Evolutionary conservation across 1,140 invertebrate genomes (phyloP), one percentile per base, ranked within the genome.

Genomic region (Eciton burchellii): DNA sequence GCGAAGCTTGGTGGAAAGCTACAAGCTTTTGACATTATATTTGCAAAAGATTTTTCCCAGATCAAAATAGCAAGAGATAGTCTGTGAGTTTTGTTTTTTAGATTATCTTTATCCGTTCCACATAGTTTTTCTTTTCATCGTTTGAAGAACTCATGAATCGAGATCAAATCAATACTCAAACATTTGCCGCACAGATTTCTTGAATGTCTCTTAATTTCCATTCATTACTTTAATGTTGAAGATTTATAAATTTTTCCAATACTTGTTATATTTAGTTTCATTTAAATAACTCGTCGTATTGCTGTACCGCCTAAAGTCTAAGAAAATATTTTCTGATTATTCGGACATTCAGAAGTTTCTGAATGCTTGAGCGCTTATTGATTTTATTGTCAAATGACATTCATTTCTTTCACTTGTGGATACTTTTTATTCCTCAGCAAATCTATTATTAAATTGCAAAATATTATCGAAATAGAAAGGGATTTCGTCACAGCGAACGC

Each of bases 41-140:
- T 11, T 19, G 19, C 26, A 29, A 24, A 43, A 19, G 47, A 21
- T 52, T 72, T 35, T 45, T 11, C 21, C 21, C 54, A 47, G 52
- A 59, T 59, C 56, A 54, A 57, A 76, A n/a, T 19, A 9, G 24
- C 72, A 24, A 83, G 16, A 45, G 73, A 68, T 83, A 73, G 59
- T 65, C 43, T 45, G 73, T 68, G 43, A 35, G 6, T 35, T 35
- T 35, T 29, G 59, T 68, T n/a, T n/a, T n/a, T n/a, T 79, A 52
- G 82, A 74, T 83, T 83, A 79, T 83, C 82, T 83, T 83, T 26
- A 29, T 59, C 12, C 74, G 74, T 74, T 45, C 62, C 59, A 26
- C 59, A 2, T 35, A 3, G 6, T 83, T 77, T 83, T 72, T 79
- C 21, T 63, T 11, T 29, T 19, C 12, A 5, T 41, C 63, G 52